Conservation (phyloP, 1,140 invertebrate genomes). For the Rhizoglyphus robini region DNA sequence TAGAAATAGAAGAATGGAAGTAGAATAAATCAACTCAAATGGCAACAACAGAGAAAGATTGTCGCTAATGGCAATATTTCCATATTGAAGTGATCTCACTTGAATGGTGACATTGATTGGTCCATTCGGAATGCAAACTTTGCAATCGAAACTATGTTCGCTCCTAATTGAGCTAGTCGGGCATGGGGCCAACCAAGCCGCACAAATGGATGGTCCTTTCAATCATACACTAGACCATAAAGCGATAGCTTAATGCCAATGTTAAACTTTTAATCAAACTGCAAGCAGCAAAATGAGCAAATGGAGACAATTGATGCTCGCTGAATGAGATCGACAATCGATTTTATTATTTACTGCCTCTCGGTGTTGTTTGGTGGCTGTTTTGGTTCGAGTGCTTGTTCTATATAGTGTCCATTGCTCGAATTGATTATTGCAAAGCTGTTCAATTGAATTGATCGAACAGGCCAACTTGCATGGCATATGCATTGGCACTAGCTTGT, state of each 20-base stretch:
- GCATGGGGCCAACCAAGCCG: too few species aligned
- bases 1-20: too few species aligned
- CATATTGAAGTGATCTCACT: not conserved
- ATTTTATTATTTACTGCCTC: slow-evolving; percentile 12
- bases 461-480: not conserved
- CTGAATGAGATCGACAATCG: not conserved
- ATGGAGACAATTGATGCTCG: slow-evolving; percentile 9
- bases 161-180: too few species aligned
- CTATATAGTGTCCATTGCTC: not conserved
- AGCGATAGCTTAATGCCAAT: slow-evolving; percentile 1
- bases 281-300: not conserved
- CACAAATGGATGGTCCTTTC: not conserved
- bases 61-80: too few species aligned
- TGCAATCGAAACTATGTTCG: not conserved
- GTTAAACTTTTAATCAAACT: slow-evolving; percentile 10
- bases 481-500: not conserved
- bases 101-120: not conserved
- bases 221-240: slow-evolving; percentile 6
- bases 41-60: too few species aligned
- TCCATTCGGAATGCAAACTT: not conserved
- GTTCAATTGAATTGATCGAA: not conserved
- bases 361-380: not conserved
- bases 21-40: too few species aligned
- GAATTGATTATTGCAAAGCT: not conserved
- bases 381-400: not conserved